Percentiles rank a stretch among this genome's conserved stretches.
Evolutionary conservation across 2,797 vertebrate genomes (phyloP).

Genomic region (Rousettus madagascariensis): DNA sequence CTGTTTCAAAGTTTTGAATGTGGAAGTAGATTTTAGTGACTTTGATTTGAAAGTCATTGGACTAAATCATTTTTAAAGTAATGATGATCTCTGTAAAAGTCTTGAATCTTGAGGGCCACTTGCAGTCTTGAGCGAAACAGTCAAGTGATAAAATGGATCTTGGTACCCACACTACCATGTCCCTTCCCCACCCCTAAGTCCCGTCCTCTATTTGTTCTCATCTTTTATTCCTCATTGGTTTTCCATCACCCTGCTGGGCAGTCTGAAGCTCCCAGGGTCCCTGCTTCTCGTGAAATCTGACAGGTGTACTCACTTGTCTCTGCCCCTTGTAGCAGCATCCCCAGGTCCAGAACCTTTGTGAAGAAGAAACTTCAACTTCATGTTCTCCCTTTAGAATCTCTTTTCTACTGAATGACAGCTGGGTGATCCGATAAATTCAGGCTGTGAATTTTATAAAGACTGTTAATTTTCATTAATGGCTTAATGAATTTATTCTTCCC

Average conservation of each 20-base stretch:
- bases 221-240: background rate
- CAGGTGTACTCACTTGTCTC: rapidly evolving
- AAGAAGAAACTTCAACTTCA: background rate
- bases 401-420: slow-evolving; percentile 31
- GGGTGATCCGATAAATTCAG: slow-evolving; percentile 47
- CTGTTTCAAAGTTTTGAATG: background rate
- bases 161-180: rapidly evolving
- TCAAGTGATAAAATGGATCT: background rate
- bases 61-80: background rate
- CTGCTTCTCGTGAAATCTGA: background rate
- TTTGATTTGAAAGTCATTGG: background rate
- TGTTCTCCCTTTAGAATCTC: background rate
- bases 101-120: background rate
- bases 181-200: background rate
- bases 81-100: background rate
- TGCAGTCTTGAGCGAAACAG: background rate
- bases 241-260: background rate
- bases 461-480: slow-evolving; percentile 55
- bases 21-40: background rate
- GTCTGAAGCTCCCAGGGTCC: background rate
- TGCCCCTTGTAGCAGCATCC: background rate
- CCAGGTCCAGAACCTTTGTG: background rate
- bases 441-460: slow-evolving; percentile 62
- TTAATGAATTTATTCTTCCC: slow-evolving; percentile 53
- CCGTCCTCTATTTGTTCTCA: background rate